phyloP scores from a whole-genome alignment of 2,888 invertebrate species.

The Ptychoptera albimana region DNA sequence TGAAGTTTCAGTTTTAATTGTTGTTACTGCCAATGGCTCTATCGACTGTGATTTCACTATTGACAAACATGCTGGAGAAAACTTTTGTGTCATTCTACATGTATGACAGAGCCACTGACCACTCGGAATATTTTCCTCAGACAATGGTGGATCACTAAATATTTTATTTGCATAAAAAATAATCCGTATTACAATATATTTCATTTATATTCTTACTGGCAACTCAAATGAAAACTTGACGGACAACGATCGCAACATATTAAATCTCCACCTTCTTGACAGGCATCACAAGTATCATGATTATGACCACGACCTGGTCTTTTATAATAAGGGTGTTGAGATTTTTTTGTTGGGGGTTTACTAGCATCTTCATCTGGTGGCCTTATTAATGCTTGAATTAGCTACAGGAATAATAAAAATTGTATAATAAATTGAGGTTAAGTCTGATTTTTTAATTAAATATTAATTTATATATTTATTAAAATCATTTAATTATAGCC shows the following conservation, averaged over 20 bases:
- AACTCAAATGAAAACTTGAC: slow-evolving; percentile 87
- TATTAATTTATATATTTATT: too few relatives aligned
- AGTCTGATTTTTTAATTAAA: slow-evolving; percentile 18
- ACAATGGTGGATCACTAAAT: slow-evolving; percentile 79
- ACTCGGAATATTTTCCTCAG: slow-evolving; percentile 73
- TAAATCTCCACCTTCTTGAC: slow-evolving; percentile 86
- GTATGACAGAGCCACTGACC: slow-evolving; percentile 87
- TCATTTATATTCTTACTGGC: slow-evolving; percentile 58
- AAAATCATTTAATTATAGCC: slow-evolving; percentile 5
- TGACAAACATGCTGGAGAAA: slow-evolving; percentile 18
- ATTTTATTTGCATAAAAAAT: slow-evolving; percentile 3
- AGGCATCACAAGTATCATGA: slow-evolving; percentile 86
- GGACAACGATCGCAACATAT: slow-evolving; percentile 94
- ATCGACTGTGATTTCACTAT: slow-evolving; percentile 26
- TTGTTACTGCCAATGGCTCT: slow-evolving; percentile 27
- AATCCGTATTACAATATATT: slow-evolving; percentile 6
- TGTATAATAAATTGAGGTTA: slow-evolving; percentile 6
- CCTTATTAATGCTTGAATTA: slow-evolving; percentile 76
- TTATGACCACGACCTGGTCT: slow-evolving; percentile 80
- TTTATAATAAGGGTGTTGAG: slow-evolving; percentile 67
- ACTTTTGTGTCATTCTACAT: slow-evolving; percentile 38
- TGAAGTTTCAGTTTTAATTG: slow-evolving; percentile 15
- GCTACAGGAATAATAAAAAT: slow-evolving; percentile 34
- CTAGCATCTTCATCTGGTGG: slow-evolving; percentile 59
- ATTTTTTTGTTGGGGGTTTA: slow-evolving; percentile 31